Evolutionary conservation across 2,113 vertebrate genomes (phyloP), one percentile per base, ranked within the genome.

Genomic region (Calyptomena viridis): DNA sequence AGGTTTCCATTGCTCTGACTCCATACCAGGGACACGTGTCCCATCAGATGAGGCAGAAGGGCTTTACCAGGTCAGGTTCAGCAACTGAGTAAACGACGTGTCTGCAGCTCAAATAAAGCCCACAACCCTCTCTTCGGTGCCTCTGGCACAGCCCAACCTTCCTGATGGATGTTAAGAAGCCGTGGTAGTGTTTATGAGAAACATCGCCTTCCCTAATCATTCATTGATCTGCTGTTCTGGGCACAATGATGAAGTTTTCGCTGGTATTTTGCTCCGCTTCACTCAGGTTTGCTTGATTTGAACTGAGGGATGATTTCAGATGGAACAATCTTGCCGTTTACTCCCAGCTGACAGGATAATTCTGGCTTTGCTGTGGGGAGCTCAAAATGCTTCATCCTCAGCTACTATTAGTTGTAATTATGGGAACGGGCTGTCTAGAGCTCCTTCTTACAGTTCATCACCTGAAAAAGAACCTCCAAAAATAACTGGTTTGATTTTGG

Each of bases 161-260:
- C 52, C 75, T 23, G 1, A 23, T 50, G 53, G 83, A 74, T 66
- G 68, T 90, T 94, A 72, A 69, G 80, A 69, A 73, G 46, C 24
- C 56, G 55, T 55, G 31, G 55, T 89, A 68, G 91, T 80, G 74
- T 87, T 97, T 79, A 90, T 75, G 81, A 94, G 90, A 81, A 94
- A 92, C 60, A 83, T 93, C 49, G 76, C 79, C 84, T 77, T 76
- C 63, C 39, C 55, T 96, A 92, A 95, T 94, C 14, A 24, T 91
- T 89, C 96, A 93, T 89, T 93, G 97, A 96, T 96, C 93, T 89
- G 94, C 96, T 90, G 83, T 95, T 94, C 93, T 85, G 84, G 59
- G 89, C 11, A 22, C 91, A 87, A 67, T 50, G 55, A 84, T 83
- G 76, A 94, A 49, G 90, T 58, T 90, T 63, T 30, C 0, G 0